Percentiles rank a stretch among this genome's conserved stretches.
Evolutionary conservation across 2,113 vertebrate genomes (phyloP).

Genomic region (Saguinus midas): DNA sequence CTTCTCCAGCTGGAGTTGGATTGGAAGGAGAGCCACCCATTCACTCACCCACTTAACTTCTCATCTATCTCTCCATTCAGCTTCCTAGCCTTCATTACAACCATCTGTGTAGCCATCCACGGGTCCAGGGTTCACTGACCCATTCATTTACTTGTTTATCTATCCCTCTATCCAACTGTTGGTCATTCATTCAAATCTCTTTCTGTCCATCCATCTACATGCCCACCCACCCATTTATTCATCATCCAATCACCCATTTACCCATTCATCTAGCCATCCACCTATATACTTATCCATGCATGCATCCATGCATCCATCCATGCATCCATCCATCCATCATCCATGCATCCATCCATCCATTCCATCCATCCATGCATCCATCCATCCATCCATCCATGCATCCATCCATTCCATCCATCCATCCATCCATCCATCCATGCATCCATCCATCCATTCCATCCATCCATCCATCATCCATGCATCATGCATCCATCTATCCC

Average conservation of each 20-base stretch:
- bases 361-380: background rate
- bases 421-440: no score
- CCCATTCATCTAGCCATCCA: background rate
- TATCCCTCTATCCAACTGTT: background rate
- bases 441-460: background rate
- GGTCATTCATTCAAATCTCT: no score
- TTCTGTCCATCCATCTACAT: background rate
- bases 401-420: background rate
- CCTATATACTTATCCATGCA: no score
- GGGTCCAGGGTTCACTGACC: fast-evolving
- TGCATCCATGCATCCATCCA: background rate
- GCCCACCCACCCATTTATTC: background rate
- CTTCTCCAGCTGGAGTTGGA: background rate
- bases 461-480: no score
- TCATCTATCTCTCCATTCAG: background rate
- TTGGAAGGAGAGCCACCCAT: background rate
- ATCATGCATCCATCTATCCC: no score
- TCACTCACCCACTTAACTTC: no score
- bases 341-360: no score
- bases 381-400: background rate
- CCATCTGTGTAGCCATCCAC: background rate
- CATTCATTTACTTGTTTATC: background rate
- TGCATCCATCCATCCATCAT: no score
- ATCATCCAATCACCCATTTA: background rate
- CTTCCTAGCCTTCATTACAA: background rate